Evolutionary conservation across 2,797 vertebrate genomes (phyloP).

Genomic region (Cyprinella venusta): DNA sequence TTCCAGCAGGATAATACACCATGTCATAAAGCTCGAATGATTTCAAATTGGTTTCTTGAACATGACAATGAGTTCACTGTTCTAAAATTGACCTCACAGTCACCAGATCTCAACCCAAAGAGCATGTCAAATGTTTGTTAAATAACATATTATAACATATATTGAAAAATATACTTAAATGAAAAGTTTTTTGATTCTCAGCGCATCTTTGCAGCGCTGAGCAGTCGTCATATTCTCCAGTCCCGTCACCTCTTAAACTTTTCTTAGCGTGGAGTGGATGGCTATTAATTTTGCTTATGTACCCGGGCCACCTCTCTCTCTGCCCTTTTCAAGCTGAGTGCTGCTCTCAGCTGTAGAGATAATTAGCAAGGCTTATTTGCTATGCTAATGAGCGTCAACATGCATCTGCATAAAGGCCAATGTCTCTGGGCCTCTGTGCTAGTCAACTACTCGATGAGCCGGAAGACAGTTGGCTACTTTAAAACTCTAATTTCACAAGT

Average conservation of each 20-base stretch:
- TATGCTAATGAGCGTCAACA: constrained; percentile 78
- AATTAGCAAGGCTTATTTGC: constrained; percentile 78
- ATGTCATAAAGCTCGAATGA: too few relatives aligned
- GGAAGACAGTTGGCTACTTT: constrained; percentile 16
- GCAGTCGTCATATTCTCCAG: neutral
- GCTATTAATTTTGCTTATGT: constrained; percentile 62
- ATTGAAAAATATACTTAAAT: neutral
- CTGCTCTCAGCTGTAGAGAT: constrained; percentile 70
- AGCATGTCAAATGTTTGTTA: neutral
- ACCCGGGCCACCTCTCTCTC: constrained; percentile 48
- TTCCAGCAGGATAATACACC: too few relatives aligned
- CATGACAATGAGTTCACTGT: too few relatives aligned
- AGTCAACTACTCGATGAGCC: neutral
- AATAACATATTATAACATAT: neutral
- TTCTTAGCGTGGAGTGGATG: constrained; percentile 57
- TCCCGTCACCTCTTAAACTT: constrained; percentile 64
- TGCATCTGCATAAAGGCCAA: constrained; percentile 72
- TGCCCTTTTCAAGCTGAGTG: constrained; percentile 75
- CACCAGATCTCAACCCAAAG: too few relatives aligned
- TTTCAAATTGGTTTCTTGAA: too few relatives aligned
- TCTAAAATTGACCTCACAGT: too few relatives aligned
- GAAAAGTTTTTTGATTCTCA: neutral
- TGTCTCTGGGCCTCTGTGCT: constrained; percentile 47
- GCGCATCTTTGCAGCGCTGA: neutral
- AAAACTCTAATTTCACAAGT: neutral